Conservation (phyloP, 1,140 invertebrate species). For the Ericerus pela region DNA sequence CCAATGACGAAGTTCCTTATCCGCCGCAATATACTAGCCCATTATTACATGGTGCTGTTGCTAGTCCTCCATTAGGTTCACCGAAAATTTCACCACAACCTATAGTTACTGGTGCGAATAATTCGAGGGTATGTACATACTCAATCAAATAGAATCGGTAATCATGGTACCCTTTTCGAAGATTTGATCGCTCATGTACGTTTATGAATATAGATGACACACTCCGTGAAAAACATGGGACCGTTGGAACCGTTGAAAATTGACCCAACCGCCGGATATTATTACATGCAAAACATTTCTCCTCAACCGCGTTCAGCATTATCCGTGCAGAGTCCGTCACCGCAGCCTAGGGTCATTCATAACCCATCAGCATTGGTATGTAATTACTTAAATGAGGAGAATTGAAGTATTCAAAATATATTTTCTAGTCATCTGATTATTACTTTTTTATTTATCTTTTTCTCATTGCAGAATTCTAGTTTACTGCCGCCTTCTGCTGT, state of each 20-base stretch:
- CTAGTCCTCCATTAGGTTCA: constrained; percentile 41
- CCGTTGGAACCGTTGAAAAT: not conserved
- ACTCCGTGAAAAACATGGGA: not conserved
- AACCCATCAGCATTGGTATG: not conserved
- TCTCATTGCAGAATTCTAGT: not conserved
- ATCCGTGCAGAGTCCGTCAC: not conserved
- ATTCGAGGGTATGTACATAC: constrained; percentile 26
- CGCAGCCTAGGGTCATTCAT: not conserved
- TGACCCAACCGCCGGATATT: not conserved
- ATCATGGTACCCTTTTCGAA: not conserved
- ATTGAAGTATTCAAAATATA: not conserved
- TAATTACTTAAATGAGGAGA: too few relatives aligned
- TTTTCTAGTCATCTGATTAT: not conserved
- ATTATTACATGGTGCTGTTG: constrained; percentile 36
- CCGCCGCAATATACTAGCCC: constrained; percentile 24
- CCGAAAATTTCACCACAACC: constrained; percentile 34
- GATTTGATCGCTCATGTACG: not conserved
- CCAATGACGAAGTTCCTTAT: constrained; percentile 12
- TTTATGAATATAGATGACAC: not conserved
- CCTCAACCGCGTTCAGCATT: not conserved
- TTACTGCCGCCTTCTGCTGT: constrained; percentile 1
- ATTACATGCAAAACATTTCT: not conserved
- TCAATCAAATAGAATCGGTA: not conserved
- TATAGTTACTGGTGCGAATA: constrained; percentile 33
- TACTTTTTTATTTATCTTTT: not conserved